A percentile compares a stretch with the other conserved stretches of the same genome.
Conservation (phyloP, 2,888 invertebrate genomes). For the Biston betularia region DNA sequence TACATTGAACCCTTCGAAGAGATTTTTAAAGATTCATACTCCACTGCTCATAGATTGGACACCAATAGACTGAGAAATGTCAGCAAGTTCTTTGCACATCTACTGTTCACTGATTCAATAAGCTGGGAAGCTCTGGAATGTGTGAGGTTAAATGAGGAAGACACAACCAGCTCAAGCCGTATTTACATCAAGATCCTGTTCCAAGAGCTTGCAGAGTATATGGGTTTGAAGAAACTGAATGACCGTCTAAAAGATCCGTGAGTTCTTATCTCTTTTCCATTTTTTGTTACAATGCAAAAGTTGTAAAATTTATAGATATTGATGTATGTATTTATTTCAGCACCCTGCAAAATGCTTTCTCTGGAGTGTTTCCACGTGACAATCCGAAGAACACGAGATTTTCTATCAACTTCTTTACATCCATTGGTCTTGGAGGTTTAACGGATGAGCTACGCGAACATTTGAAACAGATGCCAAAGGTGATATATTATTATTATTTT, state of each 20-base stretch:
- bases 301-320: slow-evolving; percentile 25
- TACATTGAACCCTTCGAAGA: slow-evolving; percentile 97
- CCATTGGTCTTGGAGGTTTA: slow-evolving; percentile 97
- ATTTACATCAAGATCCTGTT: slow-evolving; percentile 99
- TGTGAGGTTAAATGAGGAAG: slow-evolving; percentile 97
- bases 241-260: slow-evolving; percentile 95
- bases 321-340: slow-evolving; percentile 80
- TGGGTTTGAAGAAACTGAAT: slow-evolving; percentile 97
- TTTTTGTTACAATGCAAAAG: slow-evolving; percentile 19
- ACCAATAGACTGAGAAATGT: slow-evolving; percentile 98
- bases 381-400: slow-evolving; percentile 98
- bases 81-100: slow-evolving; percentile 98
- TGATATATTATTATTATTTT: slow-evolving; percentile 42
- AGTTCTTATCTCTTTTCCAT: slow-evolving; percentile 70
- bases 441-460: slow-evolving; percentile 97
- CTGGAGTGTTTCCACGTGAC: slow-evolving; percentile 97
- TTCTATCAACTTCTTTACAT: slow-evolving; percentile 99
- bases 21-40: slow-evolving; percentile 97
- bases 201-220: slow-evolving; percentile 97
- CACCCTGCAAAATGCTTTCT: slow-evolving; percentile 94
- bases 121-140: slow-evolving; percentile 97
- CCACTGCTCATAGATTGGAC: slow-evolving; percentile 97
- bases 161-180: slow-evolving; percentile 98
- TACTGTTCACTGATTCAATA: slow-evolving; percentile 98
- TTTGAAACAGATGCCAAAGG: slow-evolving; percentile 92